Percentiles rank a stretch among this genome's conserved stretches.
phyloP scores from a whole-genome alignment of 2,797 vertebrate genomes.

The Loriculus beryllinus region DNA sequence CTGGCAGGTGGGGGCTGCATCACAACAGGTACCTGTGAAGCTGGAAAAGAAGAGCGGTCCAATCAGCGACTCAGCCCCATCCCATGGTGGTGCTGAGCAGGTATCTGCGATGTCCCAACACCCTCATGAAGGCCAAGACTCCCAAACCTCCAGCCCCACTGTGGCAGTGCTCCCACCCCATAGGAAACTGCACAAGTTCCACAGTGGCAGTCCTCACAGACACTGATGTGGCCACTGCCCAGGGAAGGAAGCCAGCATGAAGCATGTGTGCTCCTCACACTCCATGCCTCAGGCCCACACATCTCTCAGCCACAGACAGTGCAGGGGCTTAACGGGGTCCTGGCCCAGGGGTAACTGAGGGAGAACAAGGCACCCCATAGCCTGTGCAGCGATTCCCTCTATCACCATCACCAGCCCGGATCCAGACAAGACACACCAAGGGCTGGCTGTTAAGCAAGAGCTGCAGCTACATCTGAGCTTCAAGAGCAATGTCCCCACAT shows the following conservation, averaged over 20 bases:
- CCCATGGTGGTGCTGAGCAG: rapidly evolving
- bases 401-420: neutral
- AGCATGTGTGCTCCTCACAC: rapidly evolving
- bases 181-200: rapidly evolving
- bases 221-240: neutral
- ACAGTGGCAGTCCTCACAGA: rapidly evolving
- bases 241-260: neutral
- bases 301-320: neutral
- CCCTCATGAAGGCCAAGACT: rapidly evolving
- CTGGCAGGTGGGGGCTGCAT: neutral
- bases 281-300: rapidly evolving
- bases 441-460: neutral
- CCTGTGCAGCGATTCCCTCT: neutral
- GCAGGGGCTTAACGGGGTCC: neutral
- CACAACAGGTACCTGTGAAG: neutral
- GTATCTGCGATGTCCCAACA: rapidly evolving
- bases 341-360: neutral
- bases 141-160: neutral
- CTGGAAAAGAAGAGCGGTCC: neutral
- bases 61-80: neutral
- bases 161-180: neutral
- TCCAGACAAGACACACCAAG: rapidly evolving
- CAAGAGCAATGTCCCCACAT: rapidly evolving
- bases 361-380: neutral
- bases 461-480: rapidly evolving